Percentiles rank a stretch among this genome's conserved stretches.
Evolutionary conservation across 1,140 invertebrate genomes (phyloP).

Genomic region (Penaeus japonicus): DNA sequence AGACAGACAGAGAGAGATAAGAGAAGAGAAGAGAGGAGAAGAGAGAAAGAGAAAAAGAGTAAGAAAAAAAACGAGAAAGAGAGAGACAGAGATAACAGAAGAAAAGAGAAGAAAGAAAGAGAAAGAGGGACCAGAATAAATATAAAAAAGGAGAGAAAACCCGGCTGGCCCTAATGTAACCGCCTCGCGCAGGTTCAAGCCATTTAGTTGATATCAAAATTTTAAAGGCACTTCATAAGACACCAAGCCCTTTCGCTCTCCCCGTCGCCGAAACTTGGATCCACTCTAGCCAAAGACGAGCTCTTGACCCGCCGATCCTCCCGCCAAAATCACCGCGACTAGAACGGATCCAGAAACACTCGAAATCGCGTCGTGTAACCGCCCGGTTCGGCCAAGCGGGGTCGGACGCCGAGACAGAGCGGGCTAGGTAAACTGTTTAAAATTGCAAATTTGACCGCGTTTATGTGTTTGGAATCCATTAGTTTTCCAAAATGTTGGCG

Average conservation of each 20-base stretch:
- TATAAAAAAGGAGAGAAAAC: neutral
- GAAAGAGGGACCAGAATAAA: neutral
- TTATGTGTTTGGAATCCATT: slow-evolving; percentile 56
- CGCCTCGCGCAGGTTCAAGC: neutral
- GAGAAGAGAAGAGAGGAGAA: too few species aligned
- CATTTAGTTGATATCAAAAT: slow-evolving; percentile 37
- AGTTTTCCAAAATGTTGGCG: slow-evolving; percentile 9
- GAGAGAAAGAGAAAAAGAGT: too few species aligned
- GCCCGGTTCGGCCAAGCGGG: neutral
- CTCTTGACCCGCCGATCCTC: too few species aligned
- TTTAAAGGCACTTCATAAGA: neutral
- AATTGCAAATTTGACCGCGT: slow-evolving; percentile 54
- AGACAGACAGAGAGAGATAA: too few species aligned
- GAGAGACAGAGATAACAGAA: too few species aligned
- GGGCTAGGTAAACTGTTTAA: slow-evolving; percentile 48
- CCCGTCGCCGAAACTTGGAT: neutral
- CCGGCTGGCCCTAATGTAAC: neutral
- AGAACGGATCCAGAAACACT: neutral
- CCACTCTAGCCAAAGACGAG: neutral
- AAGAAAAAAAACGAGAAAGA: too few species aligned
- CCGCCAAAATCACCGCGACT: neutral
- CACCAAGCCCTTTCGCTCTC: neutral
- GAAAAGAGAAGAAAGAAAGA: too few species aligned
- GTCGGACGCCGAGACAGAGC: slow-evolving; percentile 1
- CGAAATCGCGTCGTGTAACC: neutral